phyloP scores from a whole-genome alignment of 2,797 vertebrate species.

The Erethizon dorsatum region DNA sequence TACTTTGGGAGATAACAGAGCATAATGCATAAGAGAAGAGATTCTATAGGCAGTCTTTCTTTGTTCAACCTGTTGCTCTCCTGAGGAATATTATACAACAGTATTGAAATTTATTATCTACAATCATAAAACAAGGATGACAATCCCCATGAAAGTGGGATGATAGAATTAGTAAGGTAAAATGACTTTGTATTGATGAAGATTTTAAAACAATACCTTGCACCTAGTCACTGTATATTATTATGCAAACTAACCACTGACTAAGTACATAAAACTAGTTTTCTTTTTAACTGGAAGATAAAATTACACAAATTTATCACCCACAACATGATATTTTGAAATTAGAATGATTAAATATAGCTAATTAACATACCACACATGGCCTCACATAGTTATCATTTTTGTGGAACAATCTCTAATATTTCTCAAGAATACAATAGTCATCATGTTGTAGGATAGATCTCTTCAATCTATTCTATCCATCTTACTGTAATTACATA shows the following conservation, averaged over 20 bases:
- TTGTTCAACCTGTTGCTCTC: no score
- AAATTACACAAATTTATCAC: neutral
- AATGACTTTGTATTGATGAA: neutral
- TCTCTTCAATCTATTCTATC: no score
- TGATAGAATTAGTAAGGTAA: neutral
- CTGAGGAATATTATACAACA: no score
- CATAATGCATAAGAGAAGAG: neutral
- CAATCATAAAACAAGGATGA: neutral
- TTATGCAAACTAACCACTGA: slow-evolving; percentile 3
- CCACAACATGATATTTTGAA: neutral
- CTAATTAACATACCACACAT: neutral
- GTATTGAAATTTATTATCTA: neutral
- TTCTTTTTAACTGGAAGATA: neutral
- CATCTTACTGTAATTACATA: no score
- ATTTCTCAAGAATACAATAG: no score
- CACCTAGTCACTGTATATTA: neutral
- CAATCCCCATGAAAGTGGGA: neutral
- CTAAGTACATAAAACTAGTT: neutral
- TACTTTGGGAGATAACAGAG: neutral
- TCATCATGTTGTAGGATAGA: no score
- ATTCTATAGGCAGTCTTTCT: no score
- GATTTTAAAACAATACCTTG: neutral
- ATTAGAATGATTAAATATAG: neutral
- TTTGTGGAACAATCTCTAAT: no score
- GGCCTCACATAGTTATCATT: neutral